Percentiles rank a stretch among this genome's conserved stretches.
phyloP scores from a whole-genome alignment of 2,797 vertebrate species.

The Arnoldichthys spilopterus region DNA sequence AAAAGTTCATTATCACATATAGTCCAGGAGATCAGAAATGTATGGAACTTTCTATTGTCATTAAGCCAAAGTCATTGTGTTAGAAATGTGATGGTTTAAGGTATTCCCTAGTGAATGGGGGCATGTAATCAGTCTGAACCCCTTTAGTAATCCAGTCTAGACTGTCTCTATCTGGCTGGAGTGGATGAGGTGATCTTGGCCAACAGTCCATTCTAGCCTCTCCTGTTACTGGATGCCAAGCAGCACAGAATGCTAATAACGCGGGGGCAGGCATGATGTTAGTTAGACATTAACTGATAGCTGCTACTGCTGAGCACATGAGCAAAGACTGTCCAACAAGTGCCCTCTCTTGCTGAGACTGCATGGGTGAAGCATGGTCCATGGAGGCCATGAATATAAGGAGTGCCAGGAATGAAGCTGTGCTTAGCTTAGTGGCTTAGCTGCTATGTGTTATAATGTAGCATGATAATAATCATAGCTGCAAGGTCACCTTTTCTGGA shows the following conservation, averaged over 20 bases:
- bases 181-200: conserved; percentile 37
- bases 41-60: too few species aligned
- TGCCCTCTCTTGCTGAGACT: not conserved
- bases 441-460: conserved; percentile 6
- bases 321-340: not conserved
- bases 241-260: conserved; percentile 20
- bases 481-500: conserved; percentile 24
- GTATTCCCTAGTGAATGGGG: not conserved
- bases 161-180: conserved; percentile 8
- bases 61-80: too few species aligned
- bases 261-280: conserved; percentile 11
- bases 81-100: too few species aligned
- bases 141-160: conserved; percentile 8
- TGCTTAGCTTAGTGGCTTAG: not conserved
- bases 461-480: not conserved
- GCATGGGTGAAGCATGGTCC: not conserved
- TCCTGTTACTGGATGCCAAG: conserved; percentile 26
- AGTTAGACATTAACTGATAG: conserved; percentile 44
- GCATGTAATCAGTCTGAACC: not conserved
- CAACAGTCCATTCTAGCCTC: conserved; percentile 9
- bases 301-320: not conserved
- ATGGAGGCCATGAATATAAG: not conserved
- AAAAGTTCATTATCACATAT: too few species aligned
- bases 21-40: too few species aligned
- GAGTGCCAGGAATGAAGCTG: conserved; percentile 24